These are phyloP conservation scores for Ramphastos sulfuratus DNA, from an alignment of 2,113 vertebrate species.

Conservation along the genomic window DNA sequence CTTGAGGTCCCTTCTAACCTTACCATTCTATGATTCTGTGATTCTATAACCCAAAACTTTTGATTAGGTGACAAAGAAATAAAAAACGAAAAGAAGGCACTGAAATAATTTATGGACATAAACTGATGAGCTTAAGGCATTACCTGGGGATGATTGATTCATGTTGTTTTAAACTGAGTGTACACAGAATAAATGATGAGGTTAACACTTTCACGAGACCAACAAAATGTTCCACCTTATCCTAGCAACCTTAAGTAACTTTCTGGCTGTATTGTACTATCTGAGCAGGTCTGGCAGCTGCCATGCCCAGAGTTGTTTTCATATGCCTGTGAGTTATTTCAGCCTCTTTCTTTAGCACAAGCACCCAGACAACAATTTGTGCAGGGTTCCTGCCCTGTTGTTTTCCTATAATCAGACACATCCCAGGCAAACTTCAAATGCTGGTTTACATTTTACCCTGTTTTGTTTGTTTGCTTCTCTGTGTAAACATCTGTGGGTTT, in stretches of 20 bases:
- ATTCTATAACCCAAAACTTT: rapidly evolving
- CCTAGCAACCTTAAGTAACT: background rate
- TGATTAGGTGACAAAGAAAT: background rate
- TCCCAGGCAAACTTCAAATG: background rate
- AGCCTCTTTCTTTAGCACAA: background rate
- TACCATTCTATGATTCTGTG: too few species aligned
- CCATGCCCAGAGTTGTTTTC: background rate
- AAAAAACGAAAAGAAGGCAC: background rate
- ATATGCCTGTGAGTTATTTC: background rate
- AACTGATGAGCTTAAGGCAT: background rate
- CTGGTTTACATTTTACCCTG: background rate
- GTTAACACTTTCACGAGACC: background rate
- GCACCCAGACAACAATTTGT: background rate
- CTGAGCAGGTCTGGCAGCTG: background rate
- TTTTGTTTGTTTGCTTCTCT: background rate
- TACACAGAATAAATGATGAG: background rate
- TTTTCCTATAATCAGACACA: background rate
- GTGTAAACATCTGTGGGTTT: background rate
- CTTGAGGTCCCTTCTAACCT: too few species aligned
- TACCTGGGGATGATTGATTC: background rate
- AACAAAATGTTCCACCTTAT: background rate
- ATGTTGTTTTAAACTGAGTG: background rate
- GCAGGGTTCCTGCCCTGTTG: background rate
- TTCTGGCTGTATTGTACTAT: background rate
- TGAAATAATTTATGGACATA: background rate